Evolutionary conservation across 2,113 vertebrate genomes (phyloP).

Genomic region (Engraulis encrasicolus): DNA sequence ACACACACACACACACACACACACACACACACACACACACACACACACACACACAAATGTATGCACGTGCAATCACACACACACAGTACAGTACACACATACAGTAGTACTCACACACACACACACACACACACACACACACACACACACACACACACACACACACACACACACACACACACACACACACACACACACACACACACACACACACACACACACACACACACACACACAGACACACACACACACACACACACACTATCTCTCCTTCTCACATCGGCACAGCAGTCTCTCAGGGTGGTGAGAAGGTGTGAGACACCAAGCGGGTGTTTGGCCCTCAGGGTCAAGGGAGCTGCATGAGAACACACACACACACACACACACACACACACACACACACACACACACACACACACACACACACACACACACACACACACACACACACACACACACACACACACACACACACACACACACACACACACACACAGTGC

Average conservation of each 20-base stretch:
- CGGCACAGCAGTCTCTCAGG: conserved; percentile 2
- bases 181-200: neutral
- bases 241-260: neutral
- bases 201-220: conserved; percentile 3
- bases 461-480: too few species aligned
- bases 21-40: neutral
- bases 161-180: neutral
- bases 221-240: neutral
- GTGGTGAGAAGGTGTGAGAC: conserved; percentile 3
- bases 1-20: neutral
- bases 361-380: neutral
- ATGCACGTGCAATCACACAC: neutral
- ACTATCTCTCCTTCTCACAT: too few species aligned
- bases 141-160: neutral
- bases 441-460: too few species aligned
- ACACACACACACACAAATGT: neutral
- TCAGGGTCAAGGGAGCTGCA: conserved; percentile 35
- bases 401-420: too few species aligned
- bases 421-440: neutral
- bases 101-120: too few species aligned
- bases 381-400: too few species aligned
- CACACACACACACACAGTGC: neutral
- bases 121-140: neutral
- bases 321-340: conserved; percentile 17
- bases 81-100: too few species aligned